Evolutionary conservation across 2,888 invertebrate species (phyloP), one percentile per base, ranked within the genome.

Genomic region (Heliconius cydno): DNA sequence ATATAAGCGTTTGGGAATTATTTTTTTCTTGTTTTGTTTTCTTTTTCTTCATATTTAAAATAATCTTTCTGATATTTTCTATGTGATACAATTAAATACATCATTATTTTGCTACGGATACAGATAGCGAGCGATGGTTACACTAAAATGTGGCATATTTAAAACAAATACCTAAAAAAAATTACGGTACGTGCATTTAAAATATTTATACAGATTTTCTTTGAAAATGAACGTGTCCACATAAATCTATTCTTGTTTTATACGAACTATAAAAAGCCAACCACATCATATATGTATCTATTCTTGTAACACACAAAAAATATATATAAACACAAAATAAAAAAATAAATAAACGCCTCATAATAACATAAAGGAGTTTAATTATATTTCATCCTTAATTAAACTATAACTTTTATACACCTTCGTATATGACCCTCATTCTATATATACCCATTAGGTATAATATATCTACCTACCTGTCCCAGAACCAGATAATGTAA

Each of bases 401-500:
- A 70, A 46, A 70, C 70, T 46, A 25, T 70, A 70, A 25, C 73
- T 73, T 60, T 73, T 60, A 73, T 41, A n/a, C n/a, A 73, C 60
- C n/a, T 57, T 72, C 72, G n/a, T 34, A 73, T n/a, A 73, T 73
- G 57, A 38, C 60, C 73, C 57, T 34, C 60, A 60, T 46, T 66
- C 63, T 75, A 75, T 75, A 41, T 75, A 57, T 72, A 52, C 3
- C 6, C 52, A 52, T 7, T 52, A 52, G 52, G 52, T 52, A 52
- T 19, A 7, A 52, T 52, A 52, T 52, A 52, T 19, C 52, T 52
- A 12, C 73, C 30, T 19, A 12, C 73, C 30, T 19, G 60, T 74
- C 78, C 38, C 66, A 78, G 60, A 73, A 67, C 67, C 78, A 38
- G 52, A 78, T 78, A 78, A 67, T 78, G 74, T 74, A 74, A 74